These are phyloP conservation scores for Uria lomvia DNA, from an alignment of 2,113 vertebrate species.

Conservation along the genomic window DNA sequence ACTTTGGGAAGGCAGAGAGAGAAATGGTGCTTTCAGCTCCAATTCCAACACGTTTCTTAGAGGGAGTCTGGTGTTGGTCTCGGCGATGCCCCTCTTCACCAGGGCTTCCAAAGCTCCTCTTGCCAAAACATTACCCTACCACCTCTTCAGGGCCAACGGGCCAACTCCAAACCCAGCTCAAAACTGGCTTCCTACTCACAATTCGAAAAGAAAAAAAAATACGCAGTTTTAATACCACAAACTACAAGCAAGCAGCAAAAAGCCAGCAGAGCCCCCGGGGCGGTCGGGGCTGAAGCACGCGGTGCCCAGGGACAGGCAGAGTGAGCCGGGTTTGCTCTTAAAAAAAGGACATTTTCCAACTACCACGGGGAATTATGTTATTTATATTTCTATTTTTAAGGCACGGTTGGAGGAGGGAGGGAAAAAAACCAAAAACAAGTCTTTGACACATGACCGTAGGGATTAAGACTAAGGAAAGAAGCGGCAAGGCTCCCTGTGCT, in stretches of 20 bases:
- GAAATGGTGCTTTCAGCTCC: neutral
- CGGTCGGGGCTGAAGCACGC: accelerated
- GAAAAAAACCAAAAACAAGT: neutral
- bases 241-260: neutral
- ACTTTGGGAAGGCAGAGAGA: neutral
- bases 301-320: too few relatives aligned
- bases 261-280: neutral
- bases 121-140: neutral
- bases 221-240: neutral
- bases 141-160: neutral
- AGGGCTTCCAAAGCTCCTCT: neutral
- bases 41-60: accelerated
- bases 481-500: neutral
- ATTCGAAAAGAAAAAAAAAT: neutral
- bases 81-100: neutral
- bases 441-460: neutral
- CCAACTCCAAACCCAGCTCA: accelerated
- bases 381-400: neutral
- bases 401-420: neutral
- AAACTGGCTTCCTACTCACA: neutral
- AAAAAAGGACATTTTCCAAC: neutral
- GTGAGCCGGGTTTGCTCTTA: neutral
- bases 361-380: neutral
- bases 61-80: neutral
- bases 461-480: neutral